These are phyloP conservation scores for Rhadinocentrus ornatus DNA, from an alignment of 2,797 vertebrate genomes.

Conservation along the genomic window DNA sequence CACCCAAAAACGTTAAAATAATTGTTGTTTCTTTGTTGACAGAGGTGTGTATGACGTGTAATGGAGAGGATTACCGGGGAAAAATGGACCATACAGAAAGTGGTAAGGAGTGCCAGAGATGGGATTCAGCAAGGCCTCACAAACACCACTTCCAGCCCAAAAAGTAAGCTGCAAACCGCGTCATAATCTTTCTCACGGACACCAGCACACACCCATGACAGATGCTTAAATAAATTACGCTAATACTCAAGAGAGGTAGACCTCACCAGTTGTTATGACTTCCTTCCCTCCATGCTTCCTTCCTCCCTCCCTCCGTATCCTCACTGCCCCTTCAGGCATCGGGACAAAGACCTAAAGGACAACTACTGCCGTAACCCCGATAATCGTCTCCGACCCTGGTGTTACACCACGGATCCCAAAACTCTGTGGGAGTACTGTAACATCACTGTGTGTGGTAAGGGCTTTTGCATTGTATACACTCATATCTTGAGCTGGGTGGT, in stretches of 20 bases:
- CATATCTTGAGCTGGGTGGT: constrained; percentile 25
- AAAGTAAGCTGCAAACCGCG: constrained; percentile 83
- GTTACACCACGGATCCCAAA: constrained; percentile 94
- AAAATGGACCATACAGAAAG: constrained; percentile 93
- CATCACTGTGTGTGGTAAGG: constrained; percentile 95
- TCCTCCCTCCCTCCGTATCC: constrained; percentile 18
- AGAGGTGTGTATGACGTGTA: constrained; percentile 95
- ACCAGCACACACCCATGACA: constrained; percentile 55
- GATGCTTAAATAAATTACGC: constrained; percentile 52
- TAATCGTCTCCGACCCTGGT: constrained; percentile 94
- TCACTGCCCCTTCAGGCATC: constrained; percentile 83
- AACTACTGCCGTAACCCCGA: constrained; percentile 99
- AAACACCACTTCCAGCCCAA: constrained; percentile 91
- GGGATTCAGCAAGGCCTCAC: constrained; percentile 92
- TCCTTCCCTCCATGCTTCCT: constrained; percentile 17
- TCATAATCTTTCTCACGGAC: constrained; percentile 44
- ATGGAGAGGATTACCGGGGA: constrained; percentile 92
- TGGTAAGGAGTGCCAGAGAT: constrained; percentile 95
- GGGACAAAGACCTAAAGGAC: constrained; percentile 94
- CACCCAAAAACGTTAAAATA: background rate
- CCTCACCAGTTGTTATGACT: constrained; percentile 54
- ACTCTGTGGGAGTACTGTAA: constrained; percentile 95
- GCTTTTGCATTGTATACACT: constrained; percentile 5
- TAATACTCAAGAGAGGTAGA: constrained; percentile 52
- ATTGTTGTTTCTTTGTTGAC: constrained; percentile 42